Evolutionary conservation across 2,888 invertebrate species (phyloP).

Genomic region (Diplolepis rosae): DNA sequence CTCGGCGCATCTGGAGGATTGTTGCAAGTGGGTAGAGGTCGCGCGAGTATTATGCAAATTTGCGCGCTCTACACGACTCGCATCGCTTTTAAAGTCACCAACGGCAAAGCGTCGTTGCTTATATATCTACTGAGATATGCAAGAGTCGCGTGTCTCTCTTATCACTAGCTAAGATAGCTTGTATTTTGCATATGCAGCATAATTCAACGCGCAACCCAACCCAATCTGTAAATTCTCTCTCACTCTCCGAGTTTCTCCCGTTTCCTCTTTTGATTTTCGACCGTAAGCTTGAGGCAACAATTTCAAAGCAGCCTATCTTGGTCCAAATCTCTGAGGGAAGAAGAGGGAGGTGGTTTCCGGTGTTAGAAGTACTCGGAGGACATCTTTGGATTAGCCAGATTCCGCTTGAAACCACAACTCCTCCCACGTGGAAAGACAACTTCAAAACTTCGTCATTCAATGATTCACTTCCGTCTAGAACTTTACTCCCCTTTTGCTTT

Average conservation of each 20-base stretch:
- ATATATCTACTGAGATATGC: constrained; percentile 67
- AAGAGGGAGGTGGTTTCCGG: background rate
- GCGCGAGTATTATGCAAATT: constrained; percentile 41
- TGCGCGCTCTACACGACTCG: constrained; percentile 29
- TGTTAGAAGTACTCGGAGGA: constrained; percentile 24
- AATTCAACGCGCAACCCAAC: constrained; percentile 68
- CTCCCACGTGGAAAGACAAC: constrained; percentile 6
- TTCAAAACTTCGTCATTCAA: background rate
- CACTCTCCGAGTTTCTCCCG: constrained; percentile 1
- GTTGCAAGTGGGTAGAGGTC: constrained; percentile 21
- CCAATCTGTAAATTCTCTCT: constrained; percentile 17
- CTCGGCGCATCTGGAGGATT: background rate
- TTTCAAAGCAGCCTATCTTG: constrained; percentile 16
- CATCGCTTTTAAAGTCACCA: constrained; percentile 43
- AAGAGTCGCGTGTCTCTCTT: constrained; percentile 71
- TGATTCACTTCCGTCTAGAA: constrained; percentile 2
- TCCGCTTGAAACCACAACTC: constrained; percentile 21
- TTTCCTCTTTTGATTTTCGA: constrained; percentile 10
- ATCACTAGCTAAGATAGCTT: constrained; percentile 70
- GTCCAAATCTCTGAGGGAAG: background rate
- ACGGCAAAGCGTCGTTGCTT: constrained; percentile 66
- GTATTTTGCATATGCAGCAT: constrained; percentile 71
- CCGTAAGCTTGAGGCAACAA: constrained; percentile 14
- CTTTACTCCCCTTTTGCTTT: background rate
- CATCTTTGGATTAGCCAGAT: constrained; percentile 27